phyloP scores from a whole-genome alignment of 1,140 invertebrate genomes.

The Drosophila sulfurigaster region DNA sequence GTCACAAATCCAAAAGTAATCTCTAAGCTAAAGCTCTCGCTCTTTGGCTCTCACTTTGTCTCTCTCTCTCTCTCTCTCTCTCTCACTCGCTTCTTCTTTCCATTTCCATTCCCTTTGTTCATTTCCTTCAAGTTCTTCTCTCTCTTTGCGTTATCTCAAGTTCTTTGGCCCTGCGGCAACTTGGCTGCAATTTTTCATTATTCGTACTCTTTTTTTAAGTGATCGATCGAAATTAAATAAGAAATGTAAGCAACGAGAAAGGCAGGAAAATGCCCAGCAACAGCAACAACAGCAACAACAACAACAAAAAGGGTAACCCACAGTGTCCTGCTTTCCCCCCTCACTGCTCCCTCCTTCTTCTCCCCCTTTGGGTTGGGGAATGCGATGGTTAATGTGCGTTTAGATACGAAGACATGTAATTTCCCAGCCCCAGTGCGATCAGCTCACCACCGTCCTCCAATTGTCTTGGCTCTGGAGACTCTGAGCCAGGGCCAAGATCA shows the following conservation, averaged over 20 bases:
- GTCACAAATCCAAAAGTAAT: constrained; percentile 55
- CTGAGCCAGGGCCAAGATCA: constrained; percentile 15
- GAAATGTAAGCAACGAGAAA: constrained; percentile 71
- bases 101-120: constrained; percentile 15
- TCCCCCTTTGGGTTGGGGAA: constrained; percentile 27
- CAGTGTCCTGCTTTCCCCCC: background rate
- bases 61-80: background rate
- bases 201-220: constrained; percentile 79
- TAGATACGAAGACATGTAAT: constrained; percentile 81
- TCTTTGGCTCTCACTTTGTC: constrained; percentile 2
- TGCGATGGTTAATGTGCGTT: constrained; percentile 81
- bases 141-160: constrained; percentile 47
- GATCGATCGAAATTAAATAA: constrained; percentile 82
- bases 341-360: background rate
- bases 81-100: background rate
- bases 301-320: constrained; percentile 26
- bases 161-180: constrained; percentile 58
- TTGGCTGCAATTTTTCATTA: constrained; percentile 76
- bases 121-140: background rate
- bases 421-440: constrained; percentile 62
- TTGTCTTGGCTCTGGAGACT: constrained; percentile 8
- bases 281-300: background rate
- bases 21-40: background rate
- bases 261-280: constrained; percentile 57
- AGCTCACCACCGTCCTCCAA: constrained; percentile 18